phyloP scores from a whole-genome alignment of 2,888 invertebrate genomes.

The Colletes collaris region DNA sequence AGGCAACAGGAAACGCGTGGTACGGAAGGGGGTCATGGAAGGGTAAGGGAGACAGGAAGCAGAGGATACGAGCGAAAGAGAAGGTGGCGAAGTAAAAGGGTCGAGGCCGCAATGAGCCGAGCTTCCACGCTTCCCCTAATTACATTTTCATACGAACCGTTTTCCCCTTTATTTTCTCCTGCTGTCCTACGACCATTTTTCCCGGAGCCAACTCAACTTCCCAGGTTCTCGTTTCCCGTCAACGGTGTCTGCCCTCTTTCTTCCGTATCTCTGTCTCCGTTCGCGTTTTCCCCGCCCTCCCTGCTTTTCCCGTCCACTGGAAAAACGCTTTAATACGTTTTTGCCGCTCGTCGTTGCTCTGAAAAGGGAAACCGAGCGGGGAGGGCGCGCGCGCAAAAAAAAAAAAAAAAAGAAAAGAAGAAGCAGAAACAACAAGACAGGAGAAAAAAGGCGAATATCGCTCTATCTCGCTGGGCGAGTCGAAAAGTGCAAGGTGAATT shows the following conservation, averaged over 20 bases:
- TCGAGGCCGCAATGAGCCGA: constrained; percentile 76
- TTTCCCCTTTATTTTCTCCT: constrained; percentile 75
- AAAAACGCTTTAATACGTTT: constrained; percentile 72
- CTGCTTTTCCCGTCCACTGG: constrained; percentile 56
- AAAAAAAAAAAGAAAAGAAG: neutral
- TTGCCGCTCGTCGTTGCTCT: constrained; percentile 58
- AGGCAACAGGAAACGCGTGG: constrained; percentile 41
- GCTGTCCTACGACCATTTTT: constrained; percentile 72
- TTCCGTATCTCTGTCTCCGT: constrained; percentile 52
- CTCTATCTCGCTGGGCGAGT: constrained; percentile 39
- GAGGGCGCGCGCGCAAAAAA: neutral
- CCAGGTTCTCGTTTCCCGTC: constrained; percentile 57
- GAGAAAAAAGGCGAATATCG: constrained; percentile 49
- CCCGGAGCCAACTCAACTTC: constrained; percentile 65
- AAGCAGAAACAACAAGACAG: neutral
- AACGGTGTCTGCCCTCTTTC: constrained; percentile 52
- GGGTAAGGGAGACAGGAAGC: constrained; percentile 34
- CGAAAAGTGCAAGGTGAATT: constrained; percentile 63
- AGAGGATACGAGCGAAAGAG: constrained; percentile 54
- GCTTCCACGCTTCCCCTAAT: constrained; percentile 78
- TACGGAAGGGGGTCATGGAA: constrained; percentile 28
- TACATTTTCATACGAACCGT: constrained; percentile 79
- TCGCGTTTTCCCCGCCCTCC: constrained; percentile 29
- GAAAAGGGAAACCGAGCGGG: constrained; percentile 29
- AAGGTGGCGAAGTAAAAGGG: constrained; percentile 72